A percentile compares a stretch with the other conserved stretches of the same genome.
Conservation (phyloP, 2,888 invertebrate genomes). For the Dasypolia templi region DNA sequence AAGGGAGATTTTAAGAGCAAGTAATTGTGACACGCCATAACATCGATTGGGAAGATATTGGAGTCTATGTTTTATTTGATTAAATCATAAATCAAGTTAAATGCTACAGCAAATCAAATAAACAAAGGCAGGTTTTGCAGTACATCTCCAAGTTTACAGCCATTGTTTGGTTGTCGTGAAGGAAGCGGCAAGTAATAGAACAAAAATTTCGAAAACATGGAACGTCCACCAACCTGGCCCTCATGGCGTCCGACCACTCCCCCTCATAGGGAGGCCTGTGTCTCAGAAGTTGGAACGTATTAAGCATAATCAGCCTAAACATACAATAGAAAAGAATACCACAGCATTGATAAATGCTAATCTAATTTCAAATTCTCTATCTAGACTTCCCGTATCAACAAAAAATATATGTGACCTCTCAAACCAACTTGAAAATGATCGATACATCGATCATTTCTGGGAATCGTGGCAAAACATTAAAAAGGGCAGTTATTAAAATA, state of each 20-base stretch:
- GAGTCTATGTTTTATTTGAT: not conserved
- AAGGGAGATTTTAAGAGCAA: not conserved
- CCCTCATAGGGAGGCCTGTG: no score
- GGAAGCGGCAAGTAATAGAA: no score
- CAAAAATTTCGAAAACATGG: no score
- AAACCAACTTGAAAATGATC: slow-evolving; percentile 4
- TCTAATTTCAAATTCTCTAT: no score
- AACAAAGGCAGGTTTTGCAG: not conserved
- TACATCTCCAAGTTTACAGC: not conserved
- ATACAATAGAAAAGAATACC: no score
- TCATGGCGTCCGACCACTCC: no score
- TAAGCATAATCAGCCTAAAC: no score
- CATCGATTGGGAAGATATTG: not conserved
- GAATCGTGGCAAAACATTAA: slow-evolving; percentile 32
- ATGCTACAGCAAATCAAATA: not conserved
- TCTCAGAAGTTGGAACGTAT: no score
- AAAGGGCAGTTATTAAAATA: slow-evolving; percentile 27
- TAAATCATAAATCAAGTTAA: not conserved
- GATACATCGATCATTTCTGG: slow-evolving; percentile 10
- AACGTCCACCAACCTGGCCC: no score
- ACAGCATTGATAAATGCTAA: no score
- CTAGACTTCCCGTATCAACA: not conserved
- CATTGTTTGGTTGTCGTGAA: not conserved
- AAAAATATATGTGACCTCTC: not conserved
- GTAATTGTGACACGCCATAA: not conserved